Evolutionary conservation across 1,140 invertebrate species (phyloP), one percentile per base, ranked within the genome.

Genomic region (Anastatus disparis): DNA sequence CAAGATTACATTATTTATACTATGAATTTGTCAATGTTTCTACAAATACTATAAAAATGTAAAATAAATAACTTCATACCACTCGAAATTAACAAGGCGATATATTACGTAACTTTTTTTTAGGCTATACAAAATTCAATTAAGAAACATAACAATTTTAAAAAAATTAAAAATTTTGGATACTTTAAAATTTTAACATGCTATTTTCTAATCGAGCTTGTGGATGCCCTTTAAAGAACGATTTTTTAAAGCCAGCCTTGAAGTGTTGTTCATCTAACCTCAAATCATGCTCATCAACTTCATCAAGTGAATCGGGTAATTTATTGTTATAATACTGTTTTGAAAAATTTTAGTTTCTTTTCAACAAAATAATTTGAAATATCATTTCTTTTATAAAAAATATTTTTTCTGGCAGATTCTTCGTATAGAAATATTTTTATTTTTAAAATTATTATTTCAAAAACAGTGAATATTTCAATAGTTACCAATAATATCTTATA

Each of bases 211-310:
- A 75, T 55, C 46, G 53, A 26, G 77, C 73, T 4, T 80, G 80
- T 31, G 80, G 78, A 6, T 81, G 80, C 71, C 29, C 55, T 3
- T n/a, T n/a, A n/a, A n/a, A n/a, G n/a, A n/a, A n/a, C n/a, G n/a
- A n/a, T n/a, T n/a, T n/a, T n/a, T n/a, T n/a, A n/a, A n/a, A n/a
- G n/a, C n/a, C n/a, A n/a, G n/a, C n/a, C n/a, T n/a, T n/a, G n/a
- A n/a, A n/a, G n/a, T n/a, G n/a, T n/a, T n/a, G n/a, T 55, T 6
- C n/a, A 0, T 15, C 0, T 40, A 3, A 42, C 4, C 31, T 31
- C 22, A 22, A 53, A 17, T 17, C 15, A 15, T 55, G 27, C 13
- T 1, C 17, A 31, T 50, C 61, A 7, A 12, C 17, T 35, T 17
- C 59, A n/a, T 46, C 42, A 15, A 9, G 2, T 26, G 12, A 15